Conservation (phyloP, 2,113 vertebrate species). For the Coturnix japonica region DNA sequence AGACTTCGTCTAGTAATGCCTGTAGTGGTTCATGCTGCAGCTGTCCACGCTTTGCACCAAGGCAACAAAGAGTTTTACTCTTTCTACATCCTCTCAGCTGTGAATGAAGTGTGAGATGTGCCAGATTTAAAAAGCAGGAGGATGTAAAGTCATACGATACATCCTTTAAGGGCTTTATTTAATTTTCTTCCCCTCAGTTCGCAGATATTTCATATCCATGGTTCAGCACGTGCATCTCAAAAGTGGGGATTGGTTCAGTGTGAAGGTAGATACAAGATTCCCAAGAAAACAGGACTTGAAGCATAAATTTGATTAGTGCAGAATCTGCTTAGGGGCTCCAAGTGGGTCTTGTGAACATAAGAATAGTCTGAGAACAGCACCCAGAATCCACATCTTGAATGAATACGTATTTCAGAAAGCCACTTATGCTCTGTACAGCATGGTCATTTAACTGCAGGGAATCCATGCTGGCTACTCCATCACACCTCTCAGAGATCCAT, state of each 20-base stretch:
- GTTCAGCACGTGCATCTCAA: neutral
- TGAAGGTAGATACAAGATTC: neutral
- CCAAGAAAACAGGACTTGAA: neutral
- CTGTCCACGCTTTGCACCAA: neutral
- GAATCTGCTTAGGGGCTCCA: neutral
- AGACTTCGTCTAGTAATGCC: neutral
- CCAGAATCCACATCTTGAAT: neutral
- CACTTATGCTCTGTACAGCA: neutral
- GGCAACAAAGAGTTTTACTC: neutral
- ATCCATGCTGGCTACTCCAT: neutral
- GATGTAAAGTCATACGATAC: neutral
- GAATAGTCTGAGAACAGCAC: neutral
- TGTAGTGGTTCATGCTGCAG: accelerated
- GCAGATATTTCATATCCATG: neutral
- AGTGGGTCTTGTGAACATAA: accelerated
- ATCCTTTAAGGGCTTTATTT: neutral
- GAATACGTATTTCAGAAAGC: neutral
- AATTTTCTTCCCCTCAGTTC: neutral
- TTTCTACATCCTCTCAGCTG: neutral
- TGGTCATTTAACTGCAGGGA: neutral
- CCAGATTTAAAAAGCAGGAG: neutral
- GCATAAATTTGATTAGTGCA: neutral
- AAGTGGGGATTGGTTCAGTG: neutral
- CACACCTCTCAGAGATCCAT: neutral
- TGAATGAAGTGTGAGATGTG: no score